Evolutionary conservation across 2,888 invertebrate species (phyloP), one percentile per base, ranked within the genome.

Genomic region (Tromatobia lineatoria): DNA sequence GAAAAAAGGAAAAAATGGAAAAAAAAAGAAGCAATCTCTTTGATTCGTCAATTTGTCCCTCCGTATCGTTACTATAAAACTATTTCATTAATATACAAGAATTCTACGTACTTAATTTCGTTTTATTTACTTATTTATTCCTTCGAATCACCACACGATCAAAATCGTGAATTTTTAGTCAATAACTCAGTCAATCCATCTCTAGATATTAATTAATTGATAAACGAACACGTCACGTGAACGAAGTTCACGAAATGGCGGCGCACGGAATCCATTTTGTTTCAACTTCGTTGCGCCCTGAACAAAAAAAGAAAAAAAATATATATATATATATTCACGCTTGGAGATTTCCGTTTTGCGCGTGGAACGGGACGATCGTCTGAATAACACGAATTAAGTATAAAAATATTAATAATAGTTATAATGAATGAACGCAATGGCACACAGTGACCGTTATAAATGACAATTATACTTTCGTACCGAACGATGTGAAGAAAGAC

Each of bases 391-490:
- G 73, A 67, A 81, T 76, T 57, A 67, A 82, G 66, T 77, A 66
- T 82, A 59, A 52, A 50, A 34, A 75, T 25, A 61, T 34, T 71
- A 69, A 59, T 42, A 64, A 64, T 64, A 38, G 20, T 64, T 42
- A 64, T 38, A 18, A 38, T 64, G 42, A 38, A 61, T 38, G 18
- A 64, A 64, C 42, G 64, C 64, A 64, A 64, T 64, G 64, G 23
- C 15, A 67, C 74, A 78, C 69, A 64, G 52, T 75, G 76, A 73
- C 77, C 54, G 86, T 89, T 75, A 38, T 91, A 88, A 91, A 92
- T 90, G 91, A 92, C 90, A 91, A 91, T 90, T 91, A 86, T 87
- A 91, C 90, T 92, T 92, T 91, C 91, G 89, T 92, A 92, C 90
- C 89, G 34, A 91, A 88, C 88, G 42, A 80, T 75, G 50, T 66